A percentile compares a stretch with the other conserved stretches of the same genome.
Conservation (phyloP, 2,113 vertebrate genomes). For the Misgurnus mizolepis region DNA sequence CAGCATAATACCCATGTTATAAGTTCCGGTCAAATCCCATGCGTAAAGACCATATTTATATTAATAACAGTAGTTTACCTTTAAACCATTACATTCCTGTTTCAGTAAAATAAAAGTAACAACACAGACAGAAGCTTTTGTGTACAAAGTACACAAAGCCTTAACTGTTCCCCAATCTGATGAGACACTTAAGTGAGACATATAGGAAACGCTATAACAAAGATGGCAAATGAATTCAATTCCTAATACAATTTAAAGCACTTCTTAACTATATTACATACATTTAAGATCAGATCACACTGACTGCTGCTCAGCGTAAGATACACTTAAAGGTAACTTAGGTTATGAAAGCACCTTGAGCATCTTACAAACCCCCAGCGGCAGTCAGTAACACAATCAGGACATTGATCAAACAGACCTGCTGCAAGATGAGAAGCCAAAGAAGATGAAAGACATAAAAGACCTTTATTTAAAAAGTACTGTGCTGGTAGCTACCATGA, state of each 20-base stretch:
- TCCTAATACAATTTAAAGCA: background rate
- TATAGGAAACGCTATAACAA: slow-evolving; percentile 15
- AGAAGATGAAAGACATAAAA: background rate
- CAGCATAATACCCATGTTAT: background rate
- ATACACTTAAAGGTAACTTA: too few species aligned
- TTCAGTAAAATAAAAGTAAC: slow-evolving; percentile 33
- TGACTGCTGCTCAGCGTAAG: too few species aligned
- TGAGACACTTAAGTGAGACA: slow-evolving; percentile 18
- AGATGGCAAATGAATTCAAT: slow-evolving; percentile 16
- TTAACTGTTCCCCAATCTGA: slow-evolving; percentile 28
- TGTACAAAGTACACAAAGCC: slow-evolving; percentile 20
- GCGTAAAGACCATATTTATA: slow-evolving; percentile 46
- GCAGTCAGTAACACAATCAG: background rate
- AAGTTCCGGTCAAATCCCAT: background rate
- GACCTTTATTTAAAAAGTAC: background rate
- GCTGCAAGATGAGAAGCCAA: background rate
- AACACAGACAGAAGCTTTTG: background rate
- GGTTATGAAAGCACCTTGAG: background rate
- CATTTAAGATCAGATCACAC: background rate
- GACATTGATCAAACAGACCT: background rate
- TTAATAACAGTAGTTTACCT: slow-evolving; percentile 51
- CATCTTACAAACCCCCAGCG: background rate
- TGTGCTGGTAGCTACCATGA: too few species aligned
- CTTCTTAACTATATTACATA: background rate
- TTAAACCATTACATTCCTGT: slow-evolving; percentile 34